Evolutionary conservation across 2,888 invertebrate genomes (phyloP).

Genomic region (Napeogenes inachia): DNA sequence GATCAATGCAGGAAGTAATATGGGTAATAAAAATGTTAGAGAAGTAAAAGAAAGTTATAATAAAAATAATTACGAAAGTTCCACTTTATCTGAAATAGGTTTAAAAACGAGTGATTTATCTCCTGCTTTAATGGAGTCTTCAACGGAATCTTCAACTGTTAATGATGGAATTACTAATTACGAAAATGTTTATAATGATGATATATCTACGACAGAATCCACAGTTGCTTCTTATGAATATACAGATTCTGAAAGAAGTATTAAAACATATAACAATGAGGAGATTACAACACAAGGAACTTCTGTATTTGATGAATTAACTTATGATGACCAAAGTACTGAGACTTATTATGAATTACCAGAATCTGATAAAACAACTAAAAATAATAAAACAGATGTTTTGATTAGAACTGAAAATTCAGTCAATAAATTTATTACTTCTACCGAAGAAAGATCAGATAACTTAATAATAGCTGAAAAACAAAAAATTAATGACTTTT

Average conservation of each 20-base stretch:
- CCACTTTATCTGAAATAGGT: background rate
- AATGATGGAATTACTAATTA: too few relatives aligned
- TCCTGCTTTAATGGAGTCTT: too few relatives aligned
- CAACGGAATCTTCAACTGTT: too few relatives aligned
- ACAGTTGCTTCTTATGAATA: too few relatives aligned
- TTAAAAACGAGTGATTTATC: too few relatives aligned
- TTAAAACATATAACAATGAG: too few relatives aligned
- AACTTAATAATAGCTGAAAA: background rate
- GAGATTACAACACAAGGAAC: too few relatives aligned
- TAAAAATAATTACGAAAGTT: background rate
- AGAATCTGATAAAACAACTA: conserved; percentile 4
- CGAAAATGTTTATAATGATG: too few relatives aligned
- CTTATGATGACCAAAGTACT: too few relatives aligned
- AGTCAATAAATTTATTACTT: background rate
- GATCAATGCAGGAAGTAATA: conserved; percentile 12
- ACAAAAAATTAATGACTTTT: background rate
- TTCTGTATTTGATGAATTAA: too few relatives aligned
- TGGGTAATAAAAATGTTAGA: conserved; percentile 8
- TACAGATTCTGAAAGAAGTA: too few relatives aligned
- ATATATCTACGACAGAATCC: too few relatives aligned
- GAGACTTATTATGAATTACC: background rate
- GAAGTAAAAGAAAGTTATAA: conserved; percentile 1
- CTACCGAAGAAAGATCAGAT: background rate
- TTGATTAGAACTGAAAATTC: background rate
- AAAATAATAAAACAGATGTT: background rate